These are phyloP conservation scores for Megalurothrips usitatus DNA, from an alignment of 2,888 invertebrate genomes.

Conservation along the genomic window DNA sequence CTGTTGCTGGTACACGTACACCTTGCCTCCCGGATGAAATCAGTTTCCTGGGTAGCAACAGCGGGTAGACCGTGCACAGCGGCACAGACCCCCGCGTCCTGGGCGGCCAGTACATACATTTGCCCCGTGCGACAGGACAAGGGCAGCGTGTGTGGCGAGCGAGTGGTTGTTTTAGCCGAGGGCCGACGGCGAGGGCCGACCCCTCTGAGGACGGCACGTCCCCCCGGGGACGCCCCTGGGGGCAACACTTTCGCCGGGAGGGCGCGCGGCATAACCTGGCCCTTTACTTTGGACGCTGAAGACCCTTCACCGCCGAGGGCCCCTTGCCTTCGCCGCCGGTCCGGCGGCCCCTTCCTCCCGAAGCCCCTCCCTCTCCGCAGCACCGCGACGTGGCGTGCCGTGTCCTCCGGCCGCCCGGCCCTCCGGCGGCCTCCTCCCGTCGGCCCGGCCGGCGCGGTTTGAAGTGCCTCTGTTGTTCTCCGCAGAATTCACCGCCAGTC, in stretches of 20 bases:
- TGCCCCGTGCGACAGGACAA: background rate
- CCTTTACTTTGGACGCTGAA: background rate
- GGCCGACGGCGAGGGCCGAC: background rate
- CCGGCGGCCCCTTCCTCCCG: background rate
- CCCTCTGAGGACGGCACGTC: background rate
- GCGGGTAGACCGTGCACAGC: too few relatives aligned
- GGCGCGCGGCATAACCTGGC: background rate
- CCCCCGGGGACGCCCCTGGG: background rate
- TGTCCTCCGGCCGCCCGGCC: background rate
- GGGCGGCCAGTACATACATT: too few relatives aligned
- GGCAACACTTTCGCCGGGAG: background rate
- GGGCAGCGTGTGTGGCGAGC: background rate
- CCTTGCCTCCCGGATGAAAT: too few relatives aligned
- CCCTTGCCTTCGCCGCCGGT: background rate
- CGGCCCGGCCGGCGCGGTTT: background rate
- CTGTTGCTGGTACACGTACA: too few relatives aligned
- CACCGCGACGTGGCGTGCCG: background rate
- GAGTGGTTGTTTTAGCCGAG: background rate
- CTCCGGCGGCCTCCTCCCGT: background rate
- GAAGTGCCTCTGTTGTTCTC: background rate
- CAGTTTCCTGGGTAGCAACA: too few relatives aligned
- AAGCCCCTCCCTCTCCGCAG: background rate
- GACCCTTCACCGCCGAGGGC: background rate
- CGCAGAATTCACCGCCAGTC: too few relatives aligned
- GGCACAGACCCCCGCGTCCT: background rate